Base-by-base conservation (phyloP, 2,888 invertebrate genomes). In the Apamea epomidion region DNA sequence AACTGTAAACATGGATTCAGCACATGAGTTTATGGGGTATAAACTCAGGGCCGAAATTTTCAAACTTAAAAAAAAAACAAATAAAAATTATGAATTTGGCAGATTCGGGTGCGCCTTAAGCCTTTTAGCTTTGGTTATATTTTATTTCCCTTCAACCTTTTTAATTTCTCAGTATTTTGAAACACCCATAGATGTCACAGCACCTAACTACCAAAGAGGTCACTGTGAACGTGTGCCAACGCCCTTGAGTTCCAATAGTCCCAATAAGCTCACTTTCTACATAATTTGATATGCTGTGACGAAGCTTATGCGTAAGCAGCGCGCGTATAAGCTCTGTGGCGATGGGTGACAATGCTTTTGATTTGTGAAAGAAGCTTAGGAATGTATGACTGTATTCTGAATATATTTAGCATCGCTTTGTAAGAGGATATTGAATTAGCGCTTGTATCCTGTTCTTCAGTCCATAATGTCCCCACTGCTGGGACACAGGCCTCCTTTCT, bases 211-310 rank as follows among this genome's bases (percentile, higher is more conserved):
- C 58, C 32, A 84, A 73, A 77, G 82, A 74, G 88, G 85, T 82
- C 72, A 82, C 21, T 45, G n/a, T 60, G 76, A 71, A 87, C 84
- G 70, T 87, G 54, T 85, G 88, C 48, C 88, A 75, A 74, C 37
- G 85, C 85, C 86, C 88, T 88, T 84, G 79, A 74, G 29, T 25
- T 75, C 60, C 75, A 77, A 85, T 84, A 73, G 32, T 18, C 14
- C 60, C n/a, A 73, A 78, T 75, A 73, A 54, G 65, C 78, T 37
- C 32, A 76, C 86, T 86, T 86, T 86, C 86, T 86, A 85, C 78
- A 85, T 82, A 81, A 87, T 87, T 79, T 74, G 72, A 81, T 65
- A 51, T 48, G 32, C 48, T 75, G 64, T 81, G 74, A 65, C 76
- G 62, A 65, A 62, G 51, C 73, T 62, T 65, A 77, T 78, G 75